Base-by-base conservation (phyloP, 2,113 vertebrate genomes). In the Nerophis lumbriciformis region DNA sequence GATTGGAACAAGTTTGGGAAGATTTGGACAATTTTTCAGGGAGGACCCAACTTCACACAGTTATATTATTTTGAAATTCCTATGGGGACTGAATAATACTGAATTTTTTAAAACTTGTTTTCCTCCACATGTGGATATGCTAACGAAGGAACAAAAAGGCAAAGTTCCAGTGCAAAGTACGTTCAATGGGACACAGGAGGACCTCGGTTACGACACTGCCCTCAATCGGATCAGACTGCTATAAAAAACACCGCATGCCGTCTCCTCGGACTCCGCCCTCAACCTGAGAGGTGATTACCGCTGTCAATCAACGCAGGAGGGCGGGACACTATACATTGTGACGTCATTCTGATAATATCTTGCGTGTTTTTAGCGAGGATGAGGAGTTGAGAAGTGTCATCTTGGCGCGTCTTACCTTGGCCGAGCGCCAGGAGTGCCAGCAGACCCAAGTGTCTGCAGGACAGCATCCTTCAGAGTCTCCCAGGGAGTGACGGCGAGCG, bases 201-300 rank as follows among this genome's bases (percentile, higher is more conserved):
- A 38, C 38, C 13, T 37, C 2, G 21, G 66, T 73, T 6, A 47
- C 65, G 15, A 61, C 65, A 63, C 47, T 66, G 63, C 65, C 65
- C 76, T 80, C 84, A 86, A 84, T 84, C 68, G 85, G 87, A 90
- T 89, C 84, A 91, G 44, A 15, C 73, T 68, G 81, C 88, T 90
- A 86, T 85, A 86, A 86, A 88, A 68, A 85, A 84, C 79, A 62
- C 75, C 82, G 77, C 81, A 47, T 11, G 66, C 59, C 28, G 28
- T 48, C 42, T 63, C 19, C 70, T 73, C 48, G 15, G 55, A 52
- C 54, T 45, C 8, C 53, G 28, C 28, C 53, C 37, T 39, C 19
- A n/a, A 16, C 63, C 16, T 60, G 48, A 57, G 38, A 68, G 58
- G 52, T 53, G 65, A 66, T 69, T 78, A 52, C 59, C 51, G 61